phyloP scores from a whole-genome alignment of 2,113 vertebrate genomes.

The Candoia aspera region DNA sequence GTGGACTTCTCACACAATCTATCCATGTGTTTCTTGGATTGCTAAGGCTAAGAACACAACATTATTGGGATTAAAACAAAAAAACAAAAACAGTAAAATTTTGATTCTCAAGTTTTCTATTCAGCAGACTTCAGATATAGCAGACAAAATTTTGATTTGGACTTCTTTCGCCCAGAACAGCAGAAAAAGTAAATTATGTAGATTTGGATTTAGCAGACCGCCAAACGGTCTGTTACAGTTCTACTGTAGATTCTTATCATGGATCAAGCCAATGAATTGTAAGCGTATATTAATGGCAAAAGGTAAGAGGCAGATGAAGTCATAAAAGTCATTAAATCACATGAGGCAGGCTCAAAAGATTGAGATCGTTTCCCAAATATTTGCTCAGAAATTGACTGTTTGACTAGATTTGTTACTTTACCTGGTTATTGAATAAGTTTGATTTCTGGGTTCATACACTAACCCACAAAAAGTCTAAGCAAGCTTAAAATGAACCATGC shows the following conservation, averaged over 20 bases:
- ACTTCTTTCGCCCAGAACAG: neutral
- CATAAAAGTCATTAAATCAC: neutral
- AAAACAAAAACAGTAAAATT: neutral
- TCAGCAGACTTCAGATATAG: neutral
- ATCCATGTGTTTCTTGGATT: neutral
- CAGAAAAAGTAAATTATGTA: neutral
- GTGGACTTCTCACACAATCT: neutral
- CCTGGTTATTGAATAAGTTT: neutral
- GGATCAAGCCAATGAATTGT: neutral
- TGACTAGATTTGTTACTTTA: neutral
- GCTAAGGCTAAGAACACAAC: neutral
- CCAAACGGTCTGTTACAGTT: neutral
- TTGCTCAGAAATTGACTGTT: neutral
- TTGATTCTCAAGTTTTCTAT: neutral
- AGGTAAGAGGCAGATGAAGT: neutral
- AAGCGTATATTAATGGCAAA: neutral
- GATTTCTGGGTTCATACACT: neutral
- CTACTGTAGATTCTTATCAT: neutral
- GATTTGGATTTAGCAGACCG: neutral
- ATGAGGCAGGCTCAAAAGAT: neutral
- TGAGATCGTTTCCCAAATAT: neutral
- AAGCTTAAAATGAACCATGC: neutral
- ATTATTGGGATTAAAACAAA: neutral
- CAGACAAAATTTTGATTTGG: neutral
- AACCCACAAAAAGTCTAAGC: neutral